These are phyloP conservation scores for Erythrocercus mccallii DNA, from an alignment of 2,113 vertebrate genomes.

Conservation along the genomic window DNA sequence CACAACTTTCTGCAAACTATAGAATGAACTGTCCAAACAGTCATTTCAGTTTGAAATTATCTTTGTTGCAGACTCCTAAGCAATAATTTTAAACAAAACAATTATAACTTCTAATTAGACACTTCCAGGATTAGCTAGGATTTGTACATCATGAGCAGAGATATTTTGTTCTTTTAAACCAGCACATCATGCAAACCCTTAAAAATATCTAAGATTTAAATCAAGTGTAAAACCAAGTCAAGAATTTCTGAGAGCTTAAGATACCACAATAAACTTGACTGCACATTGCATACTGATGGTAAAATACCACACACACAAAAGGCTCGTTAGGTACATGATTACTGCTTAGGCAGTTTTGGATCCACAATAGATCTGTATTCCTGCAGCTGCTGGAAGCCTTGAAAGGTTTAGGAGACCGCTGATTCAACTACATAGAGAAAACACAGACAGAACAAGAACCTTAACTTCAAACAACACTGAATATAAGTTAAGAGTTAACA, in stretches of 20 bases:
- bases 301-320: background rate
- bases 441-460: background rate
- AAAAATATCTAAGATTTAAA: background rate
- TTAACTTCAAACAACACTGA: background rate
- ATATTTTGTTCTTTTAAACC: background rate
- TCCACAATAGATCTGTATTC: background rate
- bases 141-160: background rate
- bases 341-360: background rate
- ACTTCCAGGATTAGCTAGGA: background rate
- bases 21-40: background rate
- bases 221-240: background rate
- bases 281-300: too few species aligned
- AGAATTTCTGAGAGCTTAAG: background rate
- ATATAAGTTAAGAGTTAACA: background rate
- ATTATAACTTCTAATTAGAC: background rate
- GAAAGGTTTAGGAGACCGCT: background rate
- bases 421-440: background rate
- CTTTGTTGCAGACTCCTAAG: background rate
- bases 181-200: background rate
- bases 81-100: background rate
- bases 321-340: background rate
- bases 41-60: background rate
- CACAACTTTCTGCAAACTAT: background rate
- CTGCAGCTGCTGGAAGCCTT: background rate
- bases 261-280: background rate